Conservation (phyloP, 2,113 vertebrate genomes). For the Neomonachus schauinslandi region DNA sequence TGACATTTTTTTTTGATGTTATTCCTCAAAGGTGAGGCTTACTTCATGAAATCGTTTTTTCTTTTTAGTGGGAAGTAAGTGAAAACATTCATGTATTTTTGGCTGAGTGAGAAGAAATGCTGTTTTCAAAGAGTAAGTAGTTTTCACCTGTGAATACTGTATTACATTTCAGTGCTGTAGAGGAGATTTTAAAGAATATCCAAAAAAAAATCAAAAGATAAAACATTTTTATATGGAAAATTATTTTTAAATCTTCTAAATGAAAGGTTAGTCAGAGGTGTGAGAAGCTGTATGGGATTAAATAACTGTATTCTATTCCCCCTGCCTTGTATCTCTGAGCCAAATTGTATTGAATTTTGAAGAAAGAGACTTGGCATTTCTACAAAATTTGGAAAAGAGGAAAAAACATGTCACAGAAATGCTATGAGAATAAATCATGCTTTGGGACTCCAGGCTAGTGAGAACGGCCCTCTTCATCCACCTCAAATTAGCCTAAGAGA, state of each 20-base stretch:
- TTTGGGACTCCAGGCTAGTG: slow-evolving; percentile 11
- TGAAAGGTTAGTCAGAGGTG: slow-evolving; percentile 65
- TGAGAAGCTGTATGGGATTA: slow-evolving; percentile 48
- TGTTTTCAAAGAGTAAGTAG: slow-evolving; percentile 73
- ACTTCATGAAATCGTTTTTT: slow-evolving; percentile 61
- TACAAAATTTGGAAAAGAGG: slow-evolving; percentile 61
- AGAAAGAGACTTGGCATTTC: slow-evolving; percentile 75
- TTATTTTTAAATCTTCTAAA: slow-evolving; percentile 68
- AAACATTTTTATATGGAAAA: slow-evolving; percentile 69
- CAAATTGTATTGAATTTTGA: slow-evolving; percentile 73
- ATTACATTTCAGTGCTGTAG: slow-evolving; percentile 58
- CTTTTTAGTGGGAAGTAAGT: slow-evolving; percentile 60
- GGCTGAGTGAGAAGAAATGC: slow-evolving; percentile 68
- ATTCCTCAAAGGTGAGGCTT: slow-evolving; percentile 70
- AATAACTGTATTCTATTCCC: slow-evolving; percentile 54
- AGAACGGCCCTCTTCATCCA: not conserved
- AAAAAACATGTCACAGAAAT: slow-evolving; percentile 67
- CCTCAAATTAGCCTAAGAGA: slow-evolving; percentile 77
- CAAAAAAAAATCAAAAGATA: slow-evolving; percentile 66
- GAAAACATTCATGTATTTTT: slow-evolving; percentile 70
- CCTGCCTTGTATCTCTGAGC: slow-evolving; percentile 51
- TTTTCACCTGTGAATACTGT: slow-evolving; percentile 71
- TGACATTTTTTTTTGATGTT: slow-evolving; percentile 61
- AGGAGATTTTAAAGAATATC: slow-evolving; percentile 60
- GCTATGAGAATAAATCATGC: slow-evolving; percentile 67